phyloP scores from a whole-genome alignment of 2,113 vertebrate species.

The Nestor notabilis region DNA sequence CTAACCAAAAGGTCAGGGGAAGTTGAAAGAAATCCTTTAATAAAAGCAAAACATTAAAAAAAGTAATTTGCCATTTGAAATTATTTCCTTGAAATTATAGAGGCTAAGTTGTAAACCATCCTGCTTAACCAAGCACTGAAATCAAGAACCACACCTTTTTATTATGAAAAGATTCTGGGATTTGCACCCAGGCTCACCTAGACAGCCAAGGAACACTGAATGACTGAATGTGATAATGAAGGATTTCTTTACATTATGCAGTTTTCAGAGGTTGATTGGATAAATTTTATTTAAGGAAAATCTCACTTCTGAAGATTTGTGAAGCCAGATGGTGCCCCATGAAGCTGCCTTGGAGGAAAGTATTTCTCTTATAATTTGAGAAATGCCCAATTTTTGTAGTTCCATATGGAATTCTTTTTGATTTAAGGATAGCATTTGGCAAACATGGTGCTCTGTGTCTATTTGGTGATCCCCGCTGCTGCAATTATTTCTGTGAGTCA shows the following conservation, averaged over 20 bases:
- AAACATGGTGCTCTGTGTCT: accelerated
- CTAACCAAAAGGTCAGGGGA: not conserved
- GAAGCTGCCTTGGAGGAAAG: slow-evolving; percentile 10
- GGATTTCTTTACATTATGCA: not conserved
- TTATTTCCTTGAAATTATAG: not conserved
- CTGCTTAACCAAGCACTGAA: not conserved
- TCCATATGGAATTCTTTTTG: slow-evolving; percentile 25
- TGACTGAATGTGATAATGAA: not conserved
- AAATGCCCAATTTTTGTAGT: not conserved
- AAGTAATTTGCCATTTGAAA: not conserved
- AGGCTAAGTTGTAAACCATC: not conserved
- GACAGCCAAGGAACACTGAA: not conserved
- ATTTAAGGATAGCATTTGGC: not conserved
- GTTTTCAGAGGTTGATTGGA: not conserved
- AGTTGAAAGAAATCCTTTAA: not conserved
- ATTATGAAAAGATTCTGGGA: not conserved
- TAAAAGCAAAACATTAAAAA: not conserved
- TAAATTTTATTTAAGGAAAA: slow-evolving; percentile 9
- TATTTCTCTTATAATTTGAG: not conserved
- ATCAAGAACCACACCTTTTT: not conserved
- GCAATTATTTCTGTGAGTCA: not conserved
- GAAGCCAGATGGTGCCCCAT: slow-evolving; percentile 37
- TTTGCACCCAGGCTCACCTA: not conserved
- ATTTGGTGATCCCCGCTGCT: not conserved
- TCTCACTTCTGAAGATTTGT: slow-evolving; percentile 14